Evolutionary conservation across 1,140 invertebrate species (phyloP), one percentile per base, ranked within the genome.

Genomic region (Listronotus oregonensis): DNA sequence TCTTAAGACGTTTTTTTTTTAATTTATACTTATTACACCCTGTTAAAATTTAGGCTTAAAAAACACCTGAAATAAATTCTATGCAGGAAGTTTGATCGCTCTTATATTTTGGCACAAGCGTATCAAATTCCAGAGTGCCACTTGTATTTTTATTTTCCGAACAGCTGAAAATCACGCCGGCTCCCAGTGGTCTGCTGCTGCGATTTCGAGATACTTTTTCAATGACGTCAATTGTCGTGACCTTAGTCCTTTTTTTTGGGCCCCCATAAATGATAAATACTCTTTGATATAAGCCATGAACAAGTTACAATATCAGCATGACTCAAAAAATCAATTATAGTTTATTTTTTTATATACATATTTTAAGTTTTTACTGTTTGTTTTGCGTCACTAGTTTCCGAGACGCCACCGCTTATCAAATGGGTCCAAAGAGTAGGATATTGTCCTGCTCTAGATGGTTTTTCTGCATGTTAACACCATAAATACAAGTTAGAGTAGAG

Each of bases 221-320:
- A 56, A 43, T 64, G 61, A 64, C 61, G 61, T 64, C 61, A 64
- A 64, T 55, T n/a, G 51, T 18, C 8, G 4, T 49, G 61, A 64
- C 61, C 61, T 56, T 21, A 52, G 47, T 43, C 31, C 37, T 21
- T 52, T 62, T 62, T 62, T 62, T 62, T 51, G 47, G n/a, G 60
- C 47, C 60, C 49, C 34, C 31, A n/a, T 40, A 9, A 43, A 18
- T 6, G 50, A 62, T 62, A 52, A 57, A 14, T 21, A 43, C 17
- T 15, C 40, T 43, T 39, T 17, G 21, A 15, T 43, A 31, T 12
- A 3, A 51, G 27, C 14, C 42, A 31, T 31, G 21, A 51, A 27
- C 11, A 37, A 12, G 34, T 27, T 27, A 12, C 34, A 37, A 37
- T 37, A 12, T 37, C 11, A 8, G 34, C 34, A 12, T 37, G 34